Evolutionary conservation across 2,113 vertebrate species (phyloP).

Genomic region (Phrynosoma platyrhinos): DNA sequence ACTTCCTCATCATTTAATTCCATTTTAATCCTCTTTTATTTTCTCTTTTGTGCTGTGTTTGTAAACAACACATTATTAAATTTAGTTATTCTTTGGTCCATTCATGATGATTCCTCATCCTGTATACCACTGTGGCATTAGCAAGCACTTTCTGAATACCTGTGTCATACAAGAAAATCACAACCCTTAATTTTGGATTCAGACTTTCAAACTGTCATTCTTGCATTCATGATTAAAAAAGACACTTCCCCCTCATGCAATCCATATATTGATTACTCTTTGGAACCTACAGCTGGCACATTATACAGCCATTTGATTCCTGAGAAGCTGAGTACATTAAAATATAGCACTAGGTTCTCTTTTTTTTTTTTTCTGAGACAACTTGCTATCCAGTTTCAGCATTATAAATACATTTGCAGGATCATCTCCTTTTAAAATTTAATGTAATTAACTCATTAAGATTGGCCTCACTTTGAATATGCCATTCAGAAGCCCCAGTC

Average conservation of each 20-base stretch:
- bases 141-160: neutral
- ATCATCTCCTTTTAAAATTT: neutral
- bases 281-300: neutral
- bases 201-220: neutral
- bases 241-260: neutral
- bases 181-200: neutral
- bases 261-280: conserved; percentile 17
- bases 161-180: neutral
- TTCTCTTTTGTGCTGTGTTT: neutral
- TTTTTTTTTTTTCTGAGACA: neutral
- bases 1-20: too few species aligned
- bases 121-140: neutral
- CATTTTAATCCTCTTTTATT: neutral
- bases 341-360: neutral
- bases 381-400: neutral
- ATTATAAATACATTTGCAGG: neutral
- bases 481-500: neutral
- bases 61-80: neutral
- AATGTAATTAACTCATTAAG: neutral
- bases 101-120: neutral
- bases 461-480: neutral
- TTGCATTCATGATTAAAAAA: conserved; percentile 6
- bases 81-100: neutral
- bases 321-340: neutral
- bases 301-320: neutral